A percentile compares a stretch with the other conserved stretches of the same genome.
These are phyloP conservation scores for Lomographa bimaculata DNA, from an alignment of 2,888 invertebrate species.

Conservation along the genomic window DNA sequence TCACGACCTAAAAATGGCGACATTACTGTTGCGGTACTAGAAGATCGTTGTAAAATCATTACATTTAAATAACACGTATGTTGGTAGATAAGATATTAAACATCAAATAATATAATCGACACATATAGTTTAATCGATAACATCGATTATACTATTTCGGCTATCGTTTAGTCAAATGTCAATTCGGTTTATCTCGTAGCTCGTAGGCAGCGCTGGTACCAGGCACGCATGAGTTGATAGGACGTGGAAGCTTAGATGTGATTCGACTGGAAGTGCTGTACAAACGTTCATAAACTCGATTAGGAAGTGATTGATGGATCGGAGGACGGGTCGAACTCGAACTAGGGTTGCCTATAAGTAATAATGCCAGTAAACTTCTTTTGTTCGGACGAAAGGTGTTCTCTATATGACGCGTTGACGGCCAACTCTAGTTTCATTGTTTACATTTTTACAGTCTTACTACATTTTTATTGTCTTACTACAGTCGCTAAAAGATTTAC, in stretches of 20 bases:
- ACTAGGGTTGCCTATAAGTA: conserved; percentile 27
- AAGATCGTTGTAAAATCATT: too few species aligned
- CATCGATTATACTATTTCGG: too few species aligned
- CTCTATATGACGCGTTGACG: conserved; percentile 1
- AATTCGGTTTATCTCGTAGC: conserved; percentile 10
- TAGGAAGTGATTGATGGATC: conserved; percentile 65
- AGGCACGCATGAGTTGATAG: conserved; percentile 30
- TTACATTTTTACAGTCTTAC: too few species aligned
- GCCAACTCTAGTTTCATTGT: conserved; percentile 1
- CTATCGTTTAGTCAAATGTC: conserved; percentile 12
- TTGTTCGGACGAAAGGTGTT: conserved; percentile 1
- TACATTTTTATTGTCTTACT: too few species aligned
- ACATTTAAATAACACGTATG: too few species aligned
- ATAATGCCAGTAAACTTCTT: conserved; percentile 16
- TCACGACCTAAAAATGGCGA: conserved; percentile 4
- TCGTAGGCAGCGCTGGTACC: conserved; percentile 16
- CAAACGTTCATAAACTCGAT: conserved; percentile 66
- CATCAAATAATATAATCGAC: too few species aligned
- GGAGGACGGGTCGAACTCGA: conserved; percentile 35
- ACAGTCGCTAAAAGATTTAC: too few species aligned
- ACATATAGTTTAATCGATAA: too few species aligned
- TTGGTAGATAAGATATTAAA: too few species aligned
- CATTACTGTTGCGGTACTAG: background rate
- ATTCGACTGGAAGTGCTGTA: conserved; percentile 39
- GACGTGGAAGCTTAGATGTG: conserved; percentile 30